phyloP scores from a whole-genome alignment of 2,888 invertebrate genomes.

The Cheilosia urbana region DNA sequence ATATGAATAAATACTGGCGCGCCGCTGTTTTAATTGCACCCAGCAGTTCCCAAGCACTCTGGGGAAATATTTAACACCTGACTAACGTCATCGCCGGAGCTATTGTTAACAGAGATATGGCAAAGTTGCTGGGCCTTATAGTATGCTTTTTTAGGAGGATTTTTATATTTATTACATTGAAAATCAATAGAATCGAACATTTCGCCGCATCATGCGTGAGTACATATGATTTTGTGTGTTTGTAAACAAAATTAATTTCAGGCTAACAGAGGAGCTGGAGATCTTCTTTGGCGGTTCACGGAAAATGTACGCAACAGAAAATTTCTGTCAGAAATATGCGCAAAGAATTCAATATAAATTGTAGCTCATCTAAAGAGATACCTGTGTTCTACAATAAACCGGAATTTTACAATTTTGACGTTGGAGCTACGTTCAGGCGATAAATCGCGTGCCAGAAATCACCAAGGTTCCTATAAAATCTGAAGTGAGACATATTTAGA shows the following conservation, averaged over 20 bases:
- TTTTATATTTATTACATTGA: constrained; percentile 44
- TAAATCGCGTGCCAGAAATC: too few relatives aligned
- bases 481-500: too few relatives aligned
- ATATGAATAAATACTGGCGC: constrained; percentile 28
- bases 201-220: neutral
- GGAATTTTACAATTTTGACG: constrained; percentile 22
- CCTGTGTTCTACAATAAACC: neutral
- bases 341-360: constrained; percentile 11
- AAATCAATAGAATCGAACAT: constrained; percentile 17
- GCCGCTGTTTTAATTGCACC: neutral
- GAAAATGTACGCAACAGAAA: constrained; percentile 14
- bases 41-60: neutral
- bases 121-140: constrained; percentile 1
- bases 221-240: constrained; percentile 4
- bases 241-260: constrained; percentile 45
- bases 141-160: constrained; percentile 28
- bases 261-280: constrained; percentile 11
- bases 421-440: neutral
- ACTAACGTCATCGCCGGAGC: constrained; percentile 33
- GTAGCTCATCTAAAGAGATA: neutral
- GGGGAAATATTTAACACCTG: constrained; percentile 16
- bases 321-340: constrained; percentile 6
- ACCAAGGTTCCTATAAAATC: too few relatives aligned
- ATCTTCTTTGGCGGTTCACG: neutral
- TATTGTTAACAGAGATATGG: constrained; percentile 31